A percentile compares a stretch with the other conserved stretches of the same genome.
phyloP scores from a whole-genome alignment of 2,888 invertebrate species.

The Chaetogeoica ovagalla region DNA sequence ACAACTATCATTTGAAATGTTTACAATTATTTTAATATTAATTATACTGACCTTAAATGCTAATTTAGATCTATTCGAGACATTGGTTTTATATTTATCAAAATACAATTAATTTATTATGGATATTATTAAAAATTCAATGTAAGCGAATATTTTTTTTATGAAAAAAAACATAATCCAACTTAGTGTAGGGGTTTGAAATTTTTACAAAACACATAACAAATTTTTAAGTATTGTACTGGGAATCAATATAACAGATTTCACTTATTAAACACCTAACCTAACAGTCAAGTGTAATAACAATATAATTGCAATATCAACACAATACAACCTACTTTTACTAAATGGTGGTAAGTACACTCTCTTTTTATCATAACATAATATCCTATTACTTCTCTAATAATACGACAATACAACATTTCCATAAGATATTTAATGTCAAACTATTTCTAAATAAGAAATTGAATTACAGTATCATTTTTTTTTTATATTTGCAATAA shows the following conservation, averaged over 20 bases:
- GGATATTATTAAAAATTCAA: too few species aligned
- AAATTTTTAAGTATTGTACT: background rate
- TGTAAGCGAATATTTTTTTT: too few species aligned
- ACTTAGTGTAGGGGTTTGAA: background rate
- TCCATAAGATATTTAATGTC: too few species aligned
- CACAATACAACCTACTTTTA: slow-evolving; percentile 29
- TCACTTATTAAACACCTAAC: slow-evolving; percentile 6
- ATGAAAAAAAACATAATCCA: background rate
- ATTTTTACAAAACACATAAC: background rate
- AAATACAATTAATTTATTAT: background rate
- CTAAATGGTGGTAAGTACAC: background rate
- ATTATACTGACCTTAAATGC: slow-evolving; percentile 11
- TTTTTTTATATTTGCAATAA: too few species aligned
- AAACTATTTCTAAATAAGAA: too few species aligned
- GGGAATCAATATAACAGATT: background rate
- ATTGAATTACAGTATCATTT: too few species aligned
- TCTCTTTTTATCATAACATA: slow-evolving; percentile 19
- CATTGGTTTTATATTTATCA: background rate
- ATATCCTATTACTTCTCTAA: background rate
- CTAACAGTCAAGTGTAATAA: background rate
- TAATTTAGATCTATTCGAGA: slow-evolving; percentile 21
- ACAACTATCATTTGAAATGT: background rate
- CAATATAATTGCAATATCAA: background rate
- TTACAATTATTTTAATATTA: slow-evolving; percentile 3
- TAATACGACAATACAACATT: background rate